phyloP scores from a whole-genome alignment of 2,888 invertebrate species.

The Clunio marinus region DNA sequence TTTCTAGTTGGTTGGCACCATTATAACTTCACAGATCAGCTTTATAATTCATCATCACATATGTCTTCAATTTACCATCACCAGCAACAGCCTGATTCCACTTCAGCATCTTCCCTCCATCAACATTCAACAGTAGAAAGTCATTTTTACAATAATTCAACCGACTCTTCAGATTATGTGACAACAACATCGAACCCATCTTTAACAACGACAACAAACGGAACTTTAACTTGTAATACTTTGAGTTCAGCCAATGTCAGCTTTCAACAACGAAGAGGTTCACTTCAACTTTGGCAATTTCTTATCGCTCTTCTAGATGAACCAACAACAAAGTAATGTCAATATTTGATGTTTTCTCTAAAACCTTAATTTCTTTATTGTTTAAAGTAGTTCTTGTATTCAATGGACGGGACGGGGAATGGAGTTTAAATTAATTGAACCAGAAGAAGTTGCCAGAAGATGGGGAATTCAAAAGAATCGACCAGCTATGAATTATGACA shows the following conservation, averaged over 20 bases:
- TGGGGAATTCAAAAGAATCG: conserved; percentile 97
- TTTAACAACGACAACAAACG: neutral
- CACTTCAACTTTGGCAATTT: conserved; percentile 93
- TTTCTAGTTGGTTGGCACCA: conserved; percentile 34
- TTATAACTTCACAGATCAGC: conserved; percentile 39
- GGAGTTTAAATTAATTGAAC: conserved; percentile 93
- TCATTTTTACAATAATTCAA: conserved; percentile 20
- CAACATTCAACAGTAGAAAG: conserved; percentile 32
- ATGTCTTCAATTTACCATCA: conserved; percentile 44
- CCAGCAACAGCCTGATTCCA: conserved; percentile 50
- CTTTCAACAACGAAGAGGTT: conserved; percentile 65
- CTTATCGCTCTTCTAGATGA: conserved; percentile 76
- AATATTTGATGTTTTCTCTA: conserved; percentile 18
- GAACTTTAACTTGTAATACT: conserved; percentile 28
- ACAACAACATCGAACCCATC: conserved; percentile 18
- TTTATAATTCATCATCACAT: conserved; percentile 44
- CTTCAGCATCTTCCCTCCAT: conserved; percentile 44
- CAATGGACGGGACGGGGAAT: conserved; percentile 94
- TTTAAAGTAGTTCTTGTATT: conserved; percentile 64
- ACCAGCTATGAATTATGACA: conserved; percentile 97
- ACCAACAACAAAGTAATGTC: conserved; percentile 53
- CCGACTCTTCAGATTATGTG: conserved; percentile 30
- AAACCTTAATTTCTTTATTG: neutral
- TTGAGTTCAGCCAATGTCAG: conserved; percentile 42
- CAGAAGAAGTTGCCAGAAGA: conserved; percentile 90